Evolutionary conservation across 2,888 invertebrate species (phyloP).

Genomic region (Oligia fasciuncula): DNA sequence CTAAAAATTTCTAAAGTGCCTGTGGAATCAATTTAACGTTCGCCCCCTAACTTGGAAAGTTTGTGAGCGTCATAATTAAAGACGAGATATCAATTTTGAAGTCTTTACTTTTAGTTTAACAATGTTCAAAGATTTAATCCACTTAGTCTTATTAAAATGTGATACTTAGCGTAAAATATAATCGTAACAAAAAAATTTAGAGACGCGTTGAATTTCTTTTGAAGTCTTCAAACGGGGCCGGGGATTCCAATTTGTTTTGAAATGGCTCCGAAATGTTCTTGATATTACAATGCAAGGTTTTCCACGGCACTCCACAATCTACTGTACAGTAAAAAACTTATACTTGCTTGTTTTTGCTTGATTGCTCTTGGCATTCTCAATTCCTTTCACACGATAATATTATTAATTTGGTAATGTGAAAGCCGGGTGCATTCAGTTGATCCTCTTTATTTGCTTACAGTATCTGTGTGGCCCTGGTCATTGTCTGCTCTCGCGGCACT

Average conservation of each 20-base stretch:
- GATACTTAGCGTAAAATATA: conserved; percentile 32
- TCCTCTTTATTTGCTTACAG: conserved; percentile 70
- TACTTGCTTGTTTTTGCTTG: conserved; percentile 8
- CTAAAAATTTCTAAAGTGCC: conserved; percentile 87
- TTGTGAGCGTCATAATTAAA: conserved; percentile 85
- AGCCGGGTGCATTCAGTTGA: conserved; percentile 64
- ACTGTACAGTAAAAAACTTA: conserved; percentile 6
- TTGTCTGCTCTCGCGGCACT: conserved; percentile 74
- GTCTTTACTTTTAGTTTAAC: conserved; percentile 70
- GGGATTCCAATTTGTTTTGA: conserved; percentile 25
- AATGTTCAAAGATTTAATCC: conserved; percentile 70
- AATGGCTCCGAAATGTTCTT: conserved; percentile 16
- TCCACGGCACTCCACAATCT: background rate
- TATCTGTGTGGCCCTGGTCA: conserved; percentile 67
- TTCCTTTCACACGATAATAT: conserved; percentile 53
- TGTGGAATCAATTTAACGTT: conserved; percentile 87
- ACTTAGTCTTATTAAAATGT: conserved; percentile 63
- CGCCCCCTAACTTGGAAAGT: conserved; percentile 83
- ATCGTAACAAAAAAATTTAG: conserved; percentile 24
- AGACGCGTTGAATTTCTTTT: conserved; percentile 28
- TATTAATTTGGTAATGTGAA: conserved; percentile 38
- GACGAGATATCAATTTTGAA: conserved; percentile 84
- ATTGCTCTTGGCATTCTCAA: conserved; percentile 33
- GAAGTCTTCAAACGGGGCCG: conserved; percentile 7
- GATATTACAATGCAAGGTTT: background rate